Evolutionary conservation across 1,140 invertebrate genomes (phyloP), one percentile per base, ranked within the genome.

Genomic region (Drosophila teissieri): DNA sequence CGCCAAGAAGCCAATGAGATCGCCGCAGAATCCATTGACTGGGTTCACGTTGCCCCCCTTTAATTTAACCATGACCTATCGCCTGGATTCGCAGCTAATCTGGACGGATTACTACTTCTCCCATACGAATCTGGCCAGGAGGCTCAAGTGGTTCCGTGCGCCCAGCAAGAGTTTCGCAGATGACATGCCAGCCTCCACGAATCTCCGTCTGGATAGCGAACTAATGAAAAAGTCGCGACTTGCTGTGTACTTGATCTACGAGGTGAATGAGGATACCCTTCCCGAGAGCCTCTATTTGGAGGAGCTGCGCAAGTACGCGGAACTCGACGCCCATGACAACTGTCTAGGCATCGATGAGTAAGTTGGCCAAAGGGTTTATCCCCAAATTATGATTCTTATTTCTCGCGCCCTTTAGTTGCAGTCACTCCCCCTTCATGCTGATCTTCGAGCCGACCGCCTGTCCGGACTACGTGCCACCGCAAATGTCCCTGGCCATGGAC

Each of bases 11-110:
- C 80, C 84, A 0, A 7, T 84, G 4, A 80, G 40, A 10, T 49
- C 49, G 10, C 11, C 27, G 1, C 49, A 55, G n/a, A 45, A 51
- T 19, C 55, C 52, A 3, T 11, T 64, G 5, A n/a, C 45, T 14
- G 51, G 2, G 1, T 5, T 3, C 19, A 36, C 11, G 40, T 15
- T 3, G 15, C 15, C 22, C 0, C 14, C 1, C 3, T 88, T 78
- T 14, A 90, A 88, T 12, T 49, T 72, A 3, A 83, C 83, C 2
- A 85, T 85, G 81, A 78, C 60, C 34, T 85, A 85, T 48, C 81
- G 81, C 3, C 37, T 27, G n/a, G 82, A 85, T 15, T 85, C 82
- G 11, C 68, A 85, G 24, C 0, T 85, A 8, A 19, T 80, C 4
- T 85, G 81, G 82, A 56, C 64, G 19, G 37, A 70, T 4, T 67